Conservation (phyloP, 2,888 invertebrate genomes). For the Sturmia bella region DNA sequence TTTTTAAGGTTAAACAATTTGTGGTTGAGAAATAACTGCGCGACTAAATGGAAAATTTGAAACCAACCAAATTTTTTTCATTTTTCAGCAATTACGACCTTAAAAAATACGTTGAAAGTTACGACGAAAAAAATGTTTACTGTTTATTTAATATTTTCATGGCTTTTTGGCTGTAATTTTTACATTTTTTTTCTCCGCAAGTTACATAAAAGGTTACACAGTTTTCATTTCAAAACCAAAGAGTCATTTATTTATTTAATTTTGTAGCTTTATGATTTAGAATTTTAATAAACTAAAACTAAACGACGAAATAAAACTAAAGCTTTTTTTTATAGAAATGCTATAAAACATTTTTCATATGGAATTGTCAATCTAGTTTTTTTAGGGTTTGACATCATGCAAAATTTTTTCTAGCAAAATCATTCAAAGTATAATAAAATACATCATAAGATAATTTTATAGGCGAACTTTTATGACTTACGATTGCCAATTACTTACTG, state of each 20-base stretch:
- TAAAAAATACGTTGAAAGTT: slow-evolving; percentile 6
- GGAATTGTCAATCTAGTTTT: slow-evolving; percentile 33
- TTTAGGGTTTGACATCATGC: background rate
- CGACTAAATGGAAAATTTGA: slow-evolving; percentile 11
- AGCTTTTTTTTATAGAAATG: background rate
- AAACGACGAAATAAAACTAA: slow-evolving; percentile 2
- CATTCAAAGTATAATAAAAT: slow-evolving; percentile 33
- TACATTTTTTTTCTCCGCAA: background rate
- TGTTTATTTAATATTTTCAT: slow-evolving; percentile 1
- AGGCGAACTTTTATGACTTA: too few species aligned
- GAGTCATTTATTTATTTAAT: slow-evolving; percentile 21
- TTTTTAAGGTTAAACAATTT: slow-evolving; percentile 31
- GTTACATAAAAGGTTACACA: slow-evolving; percentile 16
- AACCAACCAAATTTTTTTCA: background rate
- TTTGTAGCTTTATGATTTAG: slow-evolving; percentile 7
- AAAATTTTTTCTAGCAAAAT: slow-evolving; percentile 23
- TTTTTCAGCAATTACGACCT: slow-evolving; percentile 17
- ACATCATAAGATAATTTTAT: too few species aligned
- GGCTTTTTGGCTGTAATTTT: background rate
- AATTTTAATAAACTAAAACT: slow-evolving; percentile 13
- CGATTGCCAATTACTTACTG: too few species aligned
- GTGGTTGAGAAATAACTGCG: slow-evolving; percentile 8
- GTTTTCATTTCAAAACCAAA: slow-evolving; percentile 21
- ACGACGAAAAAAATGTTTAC: background rate
- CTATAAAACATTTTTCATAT: slow-evolving; percentile 11